A percentile compares a stretch with the other conserved stretches of the same genome.
Evolutionary conservation across 1,140 invertebrate genomes (phyloP).

Genomic region (Zelostemma sp.): DNA sequence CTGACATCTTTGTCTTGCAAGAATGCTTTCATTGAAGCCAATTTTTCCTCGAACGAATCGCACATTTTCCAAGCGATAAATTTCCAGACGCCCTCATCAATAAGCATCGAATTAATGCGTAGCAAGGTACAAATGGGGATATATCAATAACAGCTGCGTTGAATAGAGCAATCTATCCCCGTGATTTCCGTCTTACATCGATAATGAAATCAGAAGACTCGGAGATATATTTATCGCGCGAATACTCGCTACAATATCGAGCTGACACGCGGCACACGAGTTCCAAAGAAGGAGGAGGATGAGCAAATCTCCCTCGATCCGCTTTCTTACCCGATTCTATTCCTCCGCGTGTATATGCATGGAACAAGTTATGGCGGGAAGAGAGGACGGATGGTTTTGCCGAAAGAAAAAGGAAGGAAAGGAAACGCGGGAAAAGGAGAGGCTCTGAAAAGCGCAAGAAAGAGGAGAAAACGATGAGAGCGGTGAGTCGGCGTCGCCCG

Average conservation of each 20-base stretch:
- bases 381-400: constrained; percentile 24
- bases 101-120: no score
- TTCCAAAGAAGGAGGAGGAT: background rate
- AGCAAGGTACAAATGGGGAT: no score
- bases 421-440: constrained; percentile 36
- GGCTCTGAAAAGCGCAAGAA: constrained; percentile 38
- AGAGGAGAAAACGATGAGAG: constrained; percentile 51
- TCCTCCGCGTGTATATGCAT: constrained; percentile 28
- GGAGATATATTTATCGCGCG: constrained; percentile 3
- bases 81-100: no score
- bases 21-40: no score
- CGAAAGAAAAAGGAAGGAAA: background rate
- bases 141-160: background rate
- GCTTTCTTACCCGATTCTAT: constrained; percentile 31
- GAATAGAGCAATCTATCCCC: constrained; percentile 3
- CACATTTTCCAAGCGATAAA: background rate
- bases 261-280: background rate
- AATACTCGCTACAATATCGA: constrained; percentile 5
- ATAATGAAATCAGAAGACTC: constrained; percentile 3
- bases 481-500: constrained; percentile 65
- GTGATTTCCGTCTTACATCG: background rate
- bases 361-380: constrained; percentile 44
- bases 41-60: background rate
- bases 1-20: no score
- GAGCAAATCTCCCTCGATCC: constrained; percentile 7